Conservation (phyloP, 2,113 vertebrate species). For the Aramus guarauna region DNA sequence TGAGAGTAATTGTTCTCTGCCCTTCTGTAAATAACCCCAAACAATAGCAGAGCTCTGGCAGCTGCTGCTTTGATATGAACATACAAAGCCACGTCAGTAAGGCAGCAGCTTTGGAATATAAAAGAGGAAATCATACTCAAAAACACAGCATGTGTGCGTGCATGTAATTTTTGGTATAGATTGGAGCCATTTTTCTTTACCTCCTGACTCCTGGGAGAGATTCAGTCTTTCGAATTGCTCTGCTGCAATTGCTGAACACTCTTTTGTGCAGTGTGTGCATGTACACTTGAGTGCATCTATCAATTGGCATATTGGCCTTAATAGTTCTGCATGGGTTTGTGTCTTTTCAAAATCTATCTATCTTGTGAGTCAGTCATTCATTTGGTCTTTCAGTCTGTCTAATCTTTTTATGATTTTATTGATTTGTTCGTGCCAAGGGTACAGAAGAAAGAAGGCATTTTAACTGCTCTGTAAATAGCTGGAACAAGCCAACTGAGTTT, state of each 20-base stretch:
- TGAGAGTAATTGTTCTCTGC: slow-evolving; percentile 43
- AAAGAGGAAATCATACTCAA: neutral
- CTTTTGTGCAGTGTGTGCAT: neutral
- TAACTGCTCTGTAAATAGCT: slow-evolving; percentile 54
- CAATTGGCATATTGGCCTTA: neutral
- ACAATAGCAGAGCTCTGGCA: slow-evolving; percentile 23
- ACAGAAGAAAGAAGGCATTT: slow-evolving; percentile 14
- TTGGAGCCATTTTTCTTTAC: slow-evolving; percentile 21
- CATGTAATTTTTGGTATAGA: neutral
- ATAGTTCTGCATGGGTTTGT: neutral
- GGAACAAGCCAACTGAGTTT: neutral
- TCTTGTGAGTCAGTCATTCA: slow-evolving; percentile 19
- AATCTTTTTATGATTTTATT: slow-evolving; percentile 60
- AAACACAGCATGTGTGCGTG: neutral
- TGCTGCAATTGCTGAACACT: neutral
- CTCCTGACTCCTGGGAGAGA: neutral
- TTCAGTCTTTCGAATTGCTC: neutral
- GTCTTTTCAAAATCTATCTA: slow-evolving; percentile 17
- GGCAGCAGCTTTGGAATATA: slow-evolving; percentile 12
- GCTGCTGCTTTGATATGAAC: neutral
- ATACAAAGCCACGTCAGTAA: neutral
- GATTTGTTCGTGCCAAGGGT: slow-evolving; percentile 20
- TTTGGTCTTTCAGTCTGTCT: slow-evolving; percentile 35
- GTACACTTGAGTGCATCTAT: neutral
- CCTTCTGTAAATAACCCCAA: slow-evolving; percentile 39